Conservation (phyloP, 64 coral and sea anemone genomes). For the Astreopora myriophthalma region DNA sequence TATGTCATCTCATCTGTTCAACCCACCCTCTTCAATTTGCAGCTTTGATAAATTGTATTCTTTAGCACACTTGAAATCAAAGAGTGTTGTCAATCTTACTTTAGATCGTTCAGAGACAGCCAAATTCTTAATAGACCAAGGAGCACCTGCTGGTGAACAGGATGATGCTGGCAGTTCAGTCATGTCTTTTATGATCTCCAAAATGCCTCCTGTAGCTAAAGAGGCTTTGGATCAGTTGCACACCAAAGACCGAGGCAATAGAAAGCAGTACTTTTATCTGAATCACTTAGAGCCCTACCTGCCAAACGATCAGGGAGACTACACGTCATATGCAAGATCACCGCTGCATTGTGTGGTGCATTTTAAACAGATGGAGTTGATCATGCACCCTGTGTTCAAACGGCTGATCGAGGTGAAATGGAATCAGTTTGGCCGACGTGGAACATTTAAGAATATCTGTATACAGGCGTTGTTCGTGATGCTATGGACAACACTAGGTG, state of each 20-base stretch:
- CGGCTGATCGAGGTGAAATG: slow-evolving; percentile 95
- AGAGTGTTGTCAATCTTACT: too few relatives aligned
- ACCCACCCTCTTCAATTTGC: background rate
- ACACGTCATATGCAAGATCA: slow-evolving; percentile 40
- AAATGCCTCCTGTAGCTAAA: slow-evolving; percentile 98
- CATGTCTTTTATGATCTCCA: slow-evolving; percentile 96
- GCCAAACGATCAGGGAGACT: slow-evolving; percentile 14
- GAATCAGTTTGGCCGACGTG: slow-evolving; percentile 83
- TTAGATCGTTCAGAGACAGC: slow-evolving; percentile 97
- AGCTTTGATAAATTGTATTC: background rate
- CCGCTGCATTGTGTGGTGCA: slow-evolving; percentile 82
- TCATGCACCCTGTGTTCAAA: slow-evolving; percentile 98
- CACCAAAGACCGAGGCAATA: slow-evolving; percentile 85
- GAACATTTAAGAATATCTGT: slow-evolving; percentile 77
- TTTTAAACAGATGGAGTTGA: slow-evolving; percentile 94
- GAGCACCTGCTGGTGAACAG: slow-evolving; percentile 74
- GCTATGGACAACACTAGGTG: slow-evolving; percentile 82
- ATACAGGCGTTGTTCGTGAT: slow-evolving; percentile 84
- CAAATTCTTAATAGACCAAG: slow-evolving; percentile 80
- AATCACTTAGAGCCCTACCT: slow-evolving; percentile 86
- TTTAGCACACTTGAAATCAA: too few relatives aligned
- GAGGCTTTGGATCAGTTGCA: slow-evolving; percentile 98
- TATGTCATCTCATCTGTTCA: too few relatives aligned
- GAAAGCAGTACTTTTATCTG: slow-evolving; percentile 95
- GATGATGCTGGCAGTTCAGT: slow-evolving; percentile 78